Conservation (phyloP, 2,888 invertebrate genomes). For the Hipparchia sbordonii region DNA sequence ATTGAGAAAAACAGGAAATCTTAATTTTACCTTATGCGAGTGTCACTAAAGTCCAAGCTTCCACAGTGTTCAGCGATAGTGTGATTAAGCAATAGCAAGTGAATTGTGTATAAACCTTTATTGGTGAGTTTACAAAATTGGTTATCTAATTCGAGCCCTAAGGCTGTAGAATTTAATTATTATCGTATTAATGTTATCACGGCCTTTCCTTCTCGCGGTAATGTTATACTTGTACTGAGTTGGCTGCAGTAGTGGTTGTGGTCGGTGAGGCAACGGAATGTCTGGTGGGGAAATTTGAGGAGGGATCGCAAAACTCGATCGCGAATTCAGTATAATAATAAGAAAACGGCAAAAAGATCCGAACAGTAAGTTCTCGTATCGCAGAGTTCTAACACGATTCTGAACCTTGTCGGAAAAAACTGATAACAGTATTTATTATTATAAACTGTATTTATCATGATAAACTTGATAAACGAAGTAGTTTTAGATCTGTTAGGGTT, state of each 20-base stretch:
- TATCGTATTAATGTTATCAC: not conserved
- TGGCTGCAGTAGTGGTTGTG: not conserved
- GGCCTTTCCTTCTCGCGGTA: conserved; percentile 9
- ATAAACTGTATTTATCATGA: too few species aligned
- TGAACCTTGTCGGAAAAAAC: too few species aligned
- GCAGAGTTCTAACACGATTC: not conserved
- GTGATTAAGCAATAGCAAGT: not conserved
- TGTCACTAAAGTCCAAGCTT: not conserved
- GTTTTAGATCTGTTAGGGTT: too few species aligned
- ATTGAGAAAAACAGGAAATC: not conserved
- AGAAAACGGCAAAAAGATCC: not conserved
- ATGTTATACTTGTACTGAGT: conserved; percentile 15
- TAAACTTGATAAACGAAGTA: too few species aligned
- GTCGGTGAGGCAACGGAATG: not conserved
- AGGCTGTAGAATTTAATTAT: conserved; percentile 1
- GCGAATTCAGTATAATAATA: conserved; percentile 7
- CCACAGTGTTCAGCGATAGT: not conserved
- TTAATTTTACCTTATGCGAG: conserved; percentile 5
- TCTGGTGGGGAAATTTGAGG: conserved; percentile 23
- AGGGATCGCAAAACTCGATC: conserved; percentile 22
- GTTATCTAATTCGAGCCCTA: too few species aligned
- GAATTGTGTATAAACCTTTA: not conserved
- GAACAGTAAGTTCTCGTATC: not conserved
- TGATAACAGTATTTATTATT: too few species aligned
- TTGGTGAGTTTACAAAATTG: too few species aligned